Percentiles rank a stretch among this genome's conserved stretches.
Evolutionary conservation across 2,888 invertebrate genomes (phyloP).

Genomic region (Tricholauxania praeusta): DNA sequence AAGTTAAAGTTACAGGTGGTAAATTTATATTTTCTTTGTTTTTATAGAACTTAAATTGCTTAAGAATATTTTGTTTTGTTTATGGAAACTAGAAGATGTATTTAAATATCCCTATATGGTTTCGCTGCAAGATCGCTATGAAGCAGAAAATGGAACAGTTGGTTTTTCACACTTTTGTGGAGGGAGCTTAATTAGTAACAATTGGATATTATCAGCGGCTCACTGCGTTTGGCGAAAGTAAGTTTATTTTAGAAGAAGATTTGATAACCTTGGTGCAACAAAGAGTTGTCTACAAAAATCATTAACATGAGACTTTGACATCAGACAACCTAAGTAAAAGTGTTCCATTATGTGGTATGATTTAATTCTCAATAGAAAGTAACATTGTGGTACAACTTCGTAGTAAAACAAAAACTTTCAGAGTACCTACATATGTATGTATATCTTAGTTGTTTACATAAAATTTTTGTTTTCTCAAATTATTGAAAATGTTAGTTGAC

Average conservation of each 20-base stretch:
- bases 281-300: background rate
- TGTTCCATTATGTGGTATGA: too few species aligned
- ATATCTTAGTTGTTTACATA: too few species aligned
- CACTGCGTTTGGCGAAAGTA: conserved; percentile 65
- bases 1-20: conserved; percentile 55
- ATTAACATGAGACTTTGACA: too few species aligned
- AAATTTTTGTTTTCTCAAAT: too few species aligned
- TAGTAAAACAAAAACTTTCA: too few species aligned
- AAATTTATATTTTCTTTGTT: conserved; percentile 6
- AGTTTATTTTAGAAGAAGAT: conserved; percentile 34
- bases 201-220: conserved; percentile 64
- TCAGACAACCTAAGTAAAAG: too few species aligned
- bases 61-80: too few species aligned
- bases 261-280: background rate
- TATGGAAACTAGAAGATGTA: conserved; percentile 37
- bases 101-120: conserved; percentile 62
- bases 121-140: conserved; percentile 58
- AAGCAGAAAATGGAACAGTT: conserved; percentile 17
- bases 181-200: conserved; percentile 58
- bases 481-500: too few species aligned
- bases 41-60: too few species aligned
- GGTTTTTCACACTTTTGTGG: conserved; percentile 64
- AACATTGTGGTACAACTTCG: too few species aligned
- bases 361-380: too few species aligned
- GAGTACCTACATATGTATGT: too few species aligned